A percentile compares a stretch with the other conserved stretches of the same genome.
Conservation (phyloP, 2,113 vertebrate species). For the Sapayoa aenigma region DNA sequence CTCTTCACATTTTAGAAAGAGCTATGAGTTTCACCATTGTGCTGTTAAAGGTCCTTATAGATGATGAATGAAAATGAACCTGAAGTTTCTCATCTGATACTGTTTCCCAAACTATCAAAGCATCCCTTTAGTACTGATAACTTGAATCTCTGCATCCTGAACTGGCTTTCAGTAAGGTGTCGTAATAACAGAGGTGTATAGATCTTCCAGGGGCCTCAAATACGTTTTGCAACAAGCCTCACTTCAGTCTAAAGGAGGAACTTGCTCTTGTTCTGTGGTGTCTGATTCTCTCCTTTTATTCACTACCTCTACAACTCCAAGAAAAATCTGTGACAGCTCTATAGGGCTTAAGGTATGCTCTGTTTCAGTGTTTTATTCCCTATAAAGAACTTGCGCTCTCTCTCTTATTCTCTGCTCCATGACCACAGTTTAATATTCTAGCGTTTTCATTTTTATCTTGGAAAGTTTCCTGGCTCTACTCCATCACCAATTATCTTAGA, state of each 20-base stretch:
- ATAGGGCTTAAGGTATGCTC: accelerated
- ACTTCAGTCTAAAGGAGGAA: not conserved
- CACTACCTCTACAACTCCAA: not conserved
- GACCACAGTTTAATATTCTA: not conserved
- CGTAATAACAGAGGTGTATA: not conserved
- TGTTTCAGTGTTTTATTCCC: not conserved
- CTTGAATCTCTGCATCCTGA: not conserved
- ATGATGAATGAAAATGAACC: not conserved
- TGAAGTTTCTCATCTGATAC: not conserved
- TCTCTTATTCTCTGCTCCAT: not conserved
- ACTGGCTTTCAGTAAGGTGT: not conserved
- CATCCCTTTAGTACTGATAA: not conserved
- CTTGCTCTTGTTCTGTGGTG: not conserved
- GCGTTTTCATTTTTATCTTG: not conserved
- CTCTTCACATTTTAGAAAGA: not conserved
- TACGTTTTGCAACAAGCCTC: not conserved
- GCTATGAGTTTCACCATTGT: not conserved
- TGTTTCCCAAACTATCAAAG: not conserved
- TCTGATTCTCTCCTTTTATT: not conserved
- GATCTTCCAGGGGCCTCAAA: not conserved
- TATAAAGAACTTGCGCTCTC: not conserved
- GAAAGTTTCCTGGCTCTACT: not conserved
- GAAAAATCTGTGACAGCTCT: not conserved
- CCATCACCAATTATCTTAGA: not conserved
- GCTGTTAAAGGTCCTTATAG: not conserved